Evolutionary conservation across 2,797 vertebrate genomes (phyloP).

Genomic region (Salmo trutta): DNA sequence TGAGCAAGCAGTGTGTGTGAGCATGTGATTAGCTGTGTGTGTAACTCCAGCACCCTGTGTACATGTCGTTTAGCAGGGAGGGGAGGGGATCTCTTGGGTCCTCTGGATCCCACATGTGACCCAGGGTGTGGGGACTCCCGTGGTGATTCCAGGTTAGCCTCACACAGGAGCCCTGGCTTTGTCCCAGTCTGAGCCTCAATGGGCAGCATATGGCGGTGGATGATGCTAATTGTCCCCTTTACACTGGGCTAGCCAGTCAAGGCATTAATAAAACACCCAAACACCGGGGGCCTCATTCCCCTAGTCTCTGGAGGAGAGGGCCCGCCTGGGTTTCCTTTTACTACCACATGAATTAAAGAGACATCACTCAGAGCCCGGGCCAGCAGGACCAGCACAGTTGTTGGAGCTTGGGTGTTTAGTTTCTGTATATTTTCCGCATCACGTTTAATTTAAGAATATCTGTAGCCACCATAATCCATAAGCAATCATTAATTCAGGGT

Average conservation of each 20-base stretch:
- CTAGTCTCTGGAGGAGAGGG: conserved; percentile 55
- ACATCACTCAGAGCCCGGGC: conserved; percentile 71
- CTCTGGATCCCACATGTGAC: conserved; percentile 73
- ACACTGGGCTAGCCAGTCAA: conserved; percentile 76
- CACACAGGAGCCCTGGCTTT: conserved; percentile 70
- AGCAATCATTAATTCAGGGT: not conserved
- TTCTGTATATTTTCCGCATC: not conserved
- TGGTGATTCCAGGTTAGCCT: conserved; percentile 79
- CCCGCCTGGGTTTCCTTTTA: conserved; percentile 71
- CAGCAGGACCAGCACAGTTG: conserved; percentile 23
- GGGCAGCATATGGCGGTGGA: conserved; percentile 83
- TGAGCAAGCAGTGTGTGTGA: conserved; percentile 60
- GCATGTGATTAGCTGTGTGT: conserved; percentile 64
- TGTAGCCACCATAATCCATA: not conserved
- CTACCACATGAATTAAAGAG: conserved; percentile 74
- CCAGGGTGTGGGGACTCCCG: conserved; percentile 67
- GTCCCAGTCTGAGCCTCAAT: conserved; percentile 73
- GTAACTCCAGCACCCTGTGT: conserved; percentile 69
- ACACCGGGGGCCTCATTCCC: conserved; percentile 70
- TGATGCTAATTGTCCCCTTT: conserved; percentile 84
- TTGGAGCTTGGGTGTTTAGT: not conserved
- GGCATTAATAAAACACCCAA: conserved; percentile 81
- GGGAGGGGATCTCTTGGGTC: conserved; percentile 68
- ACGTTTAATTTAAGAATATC: not conserved
- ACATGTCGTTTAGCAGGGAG: conserved; percentile 53